These are phyloP conservation scores for Acropternis orthonyx DNA, from an alignment of 2,797 vertebrate genomes.

Conservation along the genomic window DNA sequence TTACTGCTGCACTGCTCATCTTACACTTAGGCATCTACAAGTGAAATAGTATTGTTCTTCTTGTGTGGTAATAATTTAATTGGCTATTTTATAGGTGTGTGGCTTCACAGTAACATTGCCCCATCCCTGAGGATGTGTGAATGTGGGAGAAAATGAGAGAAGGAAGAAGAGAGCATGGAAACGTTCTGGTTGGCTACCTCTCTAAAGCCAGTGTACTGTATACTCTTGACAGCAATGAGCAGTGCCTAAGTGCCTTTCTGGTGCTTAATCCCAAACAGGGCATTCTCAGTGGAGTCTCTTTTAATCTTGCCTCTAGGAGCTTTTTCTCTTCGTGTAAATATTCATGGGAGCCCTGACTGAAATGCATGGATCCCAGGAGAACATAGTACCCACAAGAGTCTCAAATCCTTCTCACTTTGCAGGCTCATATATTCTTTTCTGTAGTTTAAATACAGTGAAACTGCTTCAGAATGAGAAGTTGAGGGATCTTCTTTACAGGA, in stretches of 20 bases:
- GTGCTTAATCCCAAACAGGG: constrained; percentile 22
- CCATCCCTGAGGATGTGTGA: neutral
- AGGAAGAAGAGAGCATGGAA: neutral
- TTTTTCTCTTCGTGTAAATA: constrained; percentile 32
- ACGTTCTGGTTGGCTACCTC: neutral
- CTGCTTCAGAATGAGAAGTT: neutral
- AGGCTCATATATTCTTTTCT: neutral
- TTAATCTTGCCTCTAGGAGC: neutral
- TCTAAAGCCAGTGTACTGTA: neutral
- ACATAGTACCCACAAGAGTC: neutral
- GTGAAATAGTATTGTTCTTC: neutral
- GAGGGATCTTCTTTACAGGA: neutral
- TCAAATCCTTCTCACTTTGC: neutral
- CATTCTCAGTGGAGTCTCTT: neutral
- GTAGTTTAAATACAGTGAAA: neutral
- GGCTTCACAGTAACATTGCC: neutral
- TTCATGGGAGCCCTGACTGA: constrained; percentile 39
- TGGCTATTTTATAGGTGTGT: neutral
- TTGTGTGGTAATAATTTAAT: neutral
- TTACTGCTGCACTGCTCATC: neutral
- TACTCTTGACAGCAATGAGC: constrained; percentile 12
- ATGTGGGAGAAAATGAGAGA: neutral
- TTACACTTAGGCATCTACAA: neutral
- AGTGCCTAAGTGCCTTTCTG: neutral
- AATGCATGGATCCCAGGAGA: constrained; percentile 32